Evolutionary conservation across 2,113 vertebrate genomes (phyloP).

Genomic region (Neodon shergylaensis): DNA sequence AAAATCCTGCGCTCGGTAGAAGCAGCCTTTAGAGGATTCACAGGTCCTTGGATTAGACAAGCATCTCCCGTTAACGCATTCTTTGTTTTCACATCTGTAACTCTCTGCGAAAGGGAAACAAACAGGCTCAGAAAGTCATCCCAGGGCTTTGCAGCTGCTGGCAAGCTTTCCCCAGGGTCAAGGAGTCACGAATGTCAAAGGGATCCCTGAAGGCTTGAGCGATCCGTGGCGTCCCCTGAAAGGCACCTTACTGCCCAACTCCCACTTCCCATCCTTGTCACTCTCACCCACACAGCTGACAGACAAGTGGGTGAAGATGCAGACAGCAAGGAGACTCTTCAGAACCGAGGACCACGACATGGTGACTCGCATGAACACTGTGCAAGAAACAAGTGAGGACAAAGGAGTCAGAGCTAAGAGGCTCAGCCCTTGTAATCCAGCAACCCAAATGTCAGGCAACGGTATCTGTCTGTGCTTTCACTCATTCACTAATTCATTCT

Average conservation of each 20-base stretch:
- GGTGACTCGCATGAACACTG: neutral
- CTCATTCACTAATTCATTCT: neutral
- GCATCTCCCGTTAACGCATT: rapidly evolving
- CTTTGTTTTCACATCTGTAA: rapidly evolving
- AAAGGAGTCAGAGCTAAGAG: neutral
- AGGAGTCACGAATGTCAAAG: neutral
- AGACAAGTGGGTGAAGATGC: neutral
- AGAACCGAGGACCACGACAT: neutral
- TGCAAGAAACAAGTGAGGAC: neutral
- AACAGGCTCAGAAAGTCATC: neutral
- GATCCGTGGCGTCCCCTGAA: neutral
- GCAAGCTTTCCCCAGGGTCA: neutral
- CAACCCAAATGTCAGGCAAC: neutral
- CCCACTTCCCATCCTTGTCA: neutral
- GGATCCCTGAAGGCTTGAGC: rapidly evolving
- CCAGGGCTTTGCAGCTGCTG: too few relatives aligned
- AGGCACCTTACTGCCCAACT: too few relatives aligned
- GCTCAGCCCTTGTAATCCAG: neutral
- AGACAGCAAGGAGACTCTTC: neutral
- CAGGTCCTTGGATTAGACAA: rapidly evolving
- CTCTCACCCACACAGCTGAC: constrained; percentile 39
- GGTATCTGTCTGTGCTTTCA: neutral
- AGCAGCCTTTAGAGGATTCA: neutral
- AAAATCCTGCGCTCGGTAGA: neutral
- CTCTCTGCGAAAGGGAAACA: neutral